These are phyloP conservation scores for Pilophorus perplexus DNA, from an alignment of 2,888 invertebrate species.

Conservation along the genomic window DNA sequence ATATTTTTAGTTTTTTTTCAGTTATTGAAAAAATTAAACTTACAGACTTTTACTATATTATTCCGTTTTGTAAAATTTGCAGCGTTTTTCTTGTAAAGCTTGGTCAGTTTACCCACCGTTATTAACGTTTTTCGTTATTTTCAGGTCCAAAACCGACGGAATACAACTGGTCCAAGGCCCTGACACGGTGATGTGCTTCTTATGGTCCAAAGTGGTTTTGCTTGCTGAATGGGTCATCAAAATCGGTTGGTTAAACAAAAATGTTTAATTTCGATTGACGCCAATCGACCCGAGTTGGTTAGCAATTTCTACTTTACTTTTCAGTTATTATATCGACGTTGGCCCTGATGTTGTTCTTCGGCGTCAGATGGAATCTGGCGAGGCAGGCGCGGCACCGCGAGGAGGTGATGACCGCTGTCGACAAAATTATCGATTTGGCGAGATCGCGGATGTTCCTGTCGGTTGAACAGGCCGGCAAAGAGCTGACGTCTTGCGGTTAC, in stretches of 20 bases:
- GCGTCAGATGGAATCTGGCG: slow-evolving; percentile 7
- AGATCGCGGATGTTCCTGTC: slow-evolving; percentile 7
- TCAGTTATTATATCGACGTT: neutral
- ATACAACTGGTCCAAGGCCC: slow-evolving; percentile 2
- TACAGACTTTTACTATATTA: no score
- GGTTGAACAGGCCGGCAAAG: slow-evolving; percentile 4
- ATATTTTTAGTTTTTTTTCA: no score
- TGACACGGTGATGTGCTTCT: slow-evolving; percentile 1
- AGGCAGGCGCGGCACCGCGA: slow-evolving; percentile 10
- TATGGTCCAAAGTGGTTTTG: neutral
- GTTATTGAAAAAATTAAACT: no score
- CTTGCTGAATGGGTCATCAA: slow-evolving; percentile 17
- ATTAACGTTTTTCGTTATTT: no score
- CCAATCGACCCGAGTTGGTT: no score
- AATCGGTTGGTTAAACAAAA: slow-evolving; percentile 11
- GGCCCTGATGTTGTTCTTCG: neutral
- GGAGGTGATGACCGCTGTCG: slow-evolving; percentile 11
- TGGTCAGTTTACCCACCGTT: no score
- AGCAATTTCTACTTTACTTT: no score
- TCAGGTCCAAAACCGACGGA: slow-evolving; percentile 2
- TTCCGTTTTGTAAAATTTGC: no score
- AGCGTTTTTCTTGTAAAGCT: no score
- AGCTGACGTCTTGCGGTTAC: neutral
- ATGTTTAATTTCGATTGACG: no score
- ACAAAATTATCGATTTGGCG: slow-evolving; percentile 18